Base-by-base conservation (phyloP, 2,888 invertebrate species). In the Sinhomidia bicolor region DNA sequence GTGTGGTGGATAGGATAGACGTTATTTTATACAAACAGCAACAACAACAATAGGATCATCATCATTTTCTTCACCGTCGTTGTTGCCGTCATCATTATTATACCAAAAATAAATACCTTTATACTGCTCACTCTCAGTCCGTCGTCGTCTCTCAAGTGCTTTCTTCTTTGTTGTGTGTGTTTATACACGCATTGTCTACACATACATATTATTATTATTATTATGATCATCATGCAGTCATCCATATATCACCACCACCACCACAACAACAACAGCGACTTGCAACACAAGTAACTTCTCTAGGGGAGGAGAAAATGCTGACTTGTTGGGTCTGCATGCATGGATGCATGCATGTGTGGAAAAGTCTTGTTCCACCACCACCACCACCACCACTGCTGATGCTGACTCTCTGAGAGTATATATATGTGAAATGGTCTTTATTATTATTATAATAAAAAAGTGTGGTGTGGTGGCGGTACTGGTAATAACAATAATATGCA, bases 401-500 rank as follows among this genome's bases (percentile, higher is more conserved):
- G 12, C 29, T 36, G 68, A 29, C 36, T 47, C n/a, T n/a, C n/a
- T n/a, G n/a, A n/a, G n/a, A n/a, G n/a, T n/a, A n/a, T n/a, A n/a
- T n/a, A n/a, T n/a, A n/a, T n/a, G n/a, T n/a, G n/a, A n/a, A n/a
- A n/a, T n/a, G n/a, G n/a, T n/a, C n/a, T n/a, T n/a, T n/a, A n/a
- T n/a, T n/a, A n/a, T n/a, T n/a, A n/a, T n/a, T n/a, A n/a, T n/a
- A n/a, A n/a, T n/a, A n/a, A n/a, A n/a, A n/a, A 6, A 36, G 36
- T 36, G 7, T 36, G 7, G 51, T 5, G n/a, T 23, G 23, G 23
- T 54, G n/a, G n/a, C n/a, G n/a, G n/a, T n/a, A n/a, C n/a, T n/a
- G 5, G 12, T 57, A 57, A 26, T 29, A 57, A 78, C 51, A 82
- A 82, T 83, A 84, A 62, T 84, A 84, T 74, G 74, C 84, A 84